Base-by-base conservation (phyloP, 2,888 invertebrate species). In the Apotomis capreana region DNA sequence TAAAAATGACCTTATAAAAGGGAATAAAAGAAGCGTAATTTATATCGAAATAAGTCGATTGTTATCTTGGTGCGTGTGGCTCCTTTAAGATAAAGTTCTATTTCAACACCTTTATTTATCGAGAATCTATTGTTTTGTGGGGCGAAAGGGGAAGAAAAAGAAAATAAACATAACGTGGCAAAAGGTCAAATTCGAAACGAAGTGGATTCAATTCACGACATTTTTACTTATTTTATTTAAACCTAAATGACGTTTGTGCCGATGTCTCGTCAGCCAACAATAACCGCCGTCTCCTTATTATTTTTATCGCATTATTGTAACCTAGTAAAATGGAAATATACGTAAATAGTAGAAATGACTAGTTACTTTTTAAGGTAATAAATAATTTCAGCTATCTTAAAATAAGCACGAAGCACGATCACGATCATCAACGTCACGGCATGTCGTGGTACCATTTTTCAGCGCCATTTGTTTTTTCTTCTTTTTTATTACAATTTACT, bases 1-100 rank as follows among this genome's bases (percentile, higher is more conserved):
- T 84, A 83, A 84, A 84, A 83, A 78, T 82, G 80, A 81, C 82
- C 81, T 74, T 73, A 79, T 84, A 85, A 85, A 83, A 80, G 76
- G 68, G 72, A 83, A 79, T 82, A 83, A 82, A 83, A 80, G 77
- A 78, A 78, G 80, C 79, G 80, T 81, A 81, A 87, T 87, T 86
- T 83, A 85, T 83, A 80, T 77, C 76, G 69, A 76, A 79, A 78
- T 78, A 75, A 79, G 76, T 69, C 77, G 83, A 84, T 80, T 81
- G 75, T 82, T 81, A 85, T 86, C 81, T 68, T 76, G 74, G 73
- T 74, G 74, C 70, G 77, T 73, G 77, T 76, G 76, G 78, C 76
- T 77, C 40, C 58, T 52, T 58, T 44, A 40, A 68, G 51, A 59
- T 36, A 5, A 46, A 59, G 5, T 13, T 26, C 49, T 5, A 9